Percentiles rank a stretch among this genome's conserved stretches.
Conservation (phyloP, 2,888 invertebrate genomes). For the Scelioninae gen. 1 region DNA sequence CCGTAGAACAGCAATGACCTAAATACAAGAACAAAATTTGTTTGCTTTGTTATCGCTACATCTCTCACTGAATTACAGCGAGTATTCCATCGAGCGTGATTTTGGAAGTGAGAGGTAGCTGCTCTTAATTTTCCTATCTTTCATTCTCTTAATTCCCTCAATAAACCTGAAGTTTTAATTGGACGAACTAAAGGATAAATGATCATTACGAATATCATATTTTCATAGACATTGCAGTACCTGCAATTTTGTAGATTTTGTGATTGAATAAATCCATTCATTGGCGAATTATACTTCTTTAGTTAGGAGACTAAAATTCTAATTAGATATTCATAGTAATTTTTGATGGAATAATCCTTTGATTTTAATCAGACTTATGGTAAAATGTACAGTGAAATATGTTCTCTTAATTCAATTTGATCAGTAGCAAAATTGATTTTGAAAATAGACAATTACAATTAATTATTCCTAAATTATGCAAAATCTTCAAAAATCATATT, state of each 20-base stretch:
- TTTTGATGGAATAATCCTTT: background rate
- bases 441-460: too few relatives aligned
- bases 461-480: too few relatives aligned
- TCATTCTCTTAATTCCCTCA: background rate
- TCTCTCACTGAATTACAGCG: background rate
- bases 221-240: conserved; percentile 8
- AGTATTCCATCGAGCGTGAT: background rate
- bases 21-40: conserved; percentile 13
- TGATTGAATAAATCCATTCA: conserved; percentile 26
- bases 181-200: conserved; percentile 16
- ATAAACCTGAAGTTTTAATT: conserved; percentile 33
- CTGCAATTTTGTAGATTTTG: conserved; percentile 3
- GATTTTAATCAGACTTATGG: too few relatives aligned
- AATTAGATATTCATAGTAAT: conserved; percentile 11
- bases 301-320: background rate
- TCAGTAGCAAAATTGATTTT: too few relatives aligned
- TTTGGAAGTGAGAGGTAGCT: background rate
- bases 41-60: conserved; percentile 11
- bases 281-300: background rate
- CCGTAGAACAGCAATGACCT: background rate
- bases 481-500: too few relatives aligned
- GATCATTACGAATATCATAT: conserved; percentile 14
- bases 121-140: conserved; percentile 19
- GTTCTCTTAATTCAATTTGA: too few relatives aligned
- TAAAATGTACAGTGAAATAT: too few relatives aligned